Percentiles rank a stretch among this genome's conserved stretches.
phyloP scores from a whole-genome alignment of 2,888 invertebrate species.

The Sphaerophoria taeniata region DNA sequence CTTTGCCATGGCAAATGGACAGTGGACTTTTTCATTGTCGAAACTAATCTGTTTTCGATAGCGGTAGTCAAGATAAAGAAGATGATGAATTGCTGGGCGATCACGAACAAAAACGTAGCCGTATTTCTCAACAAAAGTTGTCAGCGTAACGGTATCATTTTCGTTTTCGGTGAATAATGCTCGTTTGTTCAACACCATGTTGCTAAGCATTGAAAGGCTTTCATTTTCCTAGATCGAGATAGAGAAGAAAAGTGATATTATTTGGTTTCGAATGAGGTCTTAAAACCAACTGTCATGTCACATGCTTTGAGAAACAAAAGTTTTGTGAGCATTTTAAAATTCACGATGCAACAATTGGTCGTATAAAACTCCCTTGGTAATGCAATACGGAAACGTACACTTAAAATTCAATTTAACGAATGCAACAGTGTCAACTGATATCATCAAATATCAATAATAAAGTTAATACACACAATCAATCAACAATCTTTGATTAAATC shows the following conservation, averaged over 20 bases:
- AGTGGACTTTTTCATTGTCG: conserved; percentile 86
- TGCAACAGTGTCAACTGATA: too few species aligned
- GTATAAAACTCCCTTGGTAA: too few species aligned
- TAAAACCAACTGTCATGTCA: too few species aligned
- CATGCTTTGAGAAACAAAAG: too few species aligned
- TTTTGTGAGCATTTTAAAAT: too few species aligned
- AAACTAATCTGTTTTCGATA: conserved; percentile 84
- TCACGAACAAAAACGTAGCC: conserved; percentile 88
- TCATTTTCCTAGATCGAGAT: conserved; percentile 82
- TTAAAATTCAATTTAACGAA: too few species aligned
- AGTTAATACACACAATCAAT: too few species aligned
- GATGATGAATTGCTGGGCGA: conserved; percentile 86
- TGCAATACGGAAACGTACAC: too few species aligned
- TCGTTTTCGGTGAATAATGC: conserved; percentile 80
- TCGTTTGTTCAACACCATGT: conserved; percentile 80
- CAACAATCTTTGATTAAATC: background rate
- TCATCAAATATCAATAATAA: too few species aligned
- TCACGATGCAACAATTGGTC: too few species aligned
- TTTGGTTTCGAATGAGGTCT: too few species aligned
- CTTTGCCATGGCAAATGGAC: conserved; percentile 90
- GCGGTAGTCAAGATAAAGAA: conserved; percentile 89
- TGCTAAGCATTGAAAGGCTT: conserved; percentile 79
- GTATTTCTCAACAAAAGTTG: conserved; percentile 82
- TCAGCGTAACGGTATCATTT: conserved; percentile 82
- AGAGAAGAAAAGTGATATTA: background rate